Conservation (phyloP, 1,140 invertebrate species). For the Cyrtorhinus lividipennis region DNA sequence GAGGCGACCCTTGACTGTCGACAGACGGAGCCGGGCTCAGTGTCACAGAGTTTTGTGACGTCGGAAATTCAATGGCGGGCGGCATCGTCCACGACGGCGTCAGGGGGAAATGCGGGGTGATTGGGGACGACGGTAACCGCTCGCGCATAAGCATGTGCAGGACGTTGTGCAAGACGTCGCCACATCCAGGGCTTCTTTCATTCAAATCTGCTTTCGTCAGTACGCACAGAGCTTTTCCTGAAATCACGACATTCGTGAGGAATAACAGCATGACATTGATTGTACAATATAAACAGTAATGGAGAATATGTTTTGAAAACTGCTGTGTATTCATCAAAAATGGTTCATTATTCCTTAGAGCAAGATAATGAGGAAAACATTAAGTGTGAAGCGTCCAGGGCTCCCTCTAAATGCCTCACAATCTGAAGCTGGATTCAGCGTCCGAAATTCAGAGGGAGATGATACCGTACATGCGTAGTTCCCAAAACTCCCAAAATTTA, state of each 20-base stretch:
- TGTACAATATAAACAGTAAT: not conserved
- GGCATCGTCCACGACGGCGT: slow-evolving; percentile 34
- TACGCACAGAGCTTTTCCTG: slow-evolving; percentile 78
- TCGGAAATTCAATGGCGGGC: slow-evolving; percentile 39
- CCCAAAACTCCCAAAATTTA: too few relatives aligned
- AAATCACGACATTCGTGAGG: slow-evolving; percentile 26
- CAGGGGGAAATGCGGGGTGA: slow-evolving; percentile 69
- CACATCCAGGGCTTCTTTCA: slow-evolving; percentile 77
- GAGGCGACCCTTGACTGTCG: slow-evolving; percentile 73
- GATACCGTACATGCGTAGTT: too few relatives aligned
- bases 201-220: slow-evolving; percentile 78
- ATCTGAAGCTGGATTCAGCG: too few relatives aligned
- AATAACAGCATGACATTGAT: not conserved
- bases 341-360: too few relatives aligned
- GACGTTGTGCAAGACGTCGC: slow-evolving; percentile 85
- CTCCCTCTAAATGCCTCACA: too few relatives aligned
- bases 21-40: slow-evolving; percentile 76
- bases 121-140: slow-evolving; percentile 63
- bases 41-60: slow-evolving; percentile 57
- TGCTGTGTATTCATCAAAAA: too few relatives aligned
- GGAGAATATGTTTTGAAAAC: too few relatives aligned
- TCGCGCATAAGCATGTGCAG: slow-evolving; percentile 74
- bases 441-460: too few relatives aligned
- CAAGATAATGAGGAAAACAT: too few relatives aligned
- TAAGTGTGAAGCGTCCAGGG: too few relatives aligned